phyloP scores from a whole-genome alignment of 2,113 vertebrate genomes.

The Miniopterus natalensis region DNA sequence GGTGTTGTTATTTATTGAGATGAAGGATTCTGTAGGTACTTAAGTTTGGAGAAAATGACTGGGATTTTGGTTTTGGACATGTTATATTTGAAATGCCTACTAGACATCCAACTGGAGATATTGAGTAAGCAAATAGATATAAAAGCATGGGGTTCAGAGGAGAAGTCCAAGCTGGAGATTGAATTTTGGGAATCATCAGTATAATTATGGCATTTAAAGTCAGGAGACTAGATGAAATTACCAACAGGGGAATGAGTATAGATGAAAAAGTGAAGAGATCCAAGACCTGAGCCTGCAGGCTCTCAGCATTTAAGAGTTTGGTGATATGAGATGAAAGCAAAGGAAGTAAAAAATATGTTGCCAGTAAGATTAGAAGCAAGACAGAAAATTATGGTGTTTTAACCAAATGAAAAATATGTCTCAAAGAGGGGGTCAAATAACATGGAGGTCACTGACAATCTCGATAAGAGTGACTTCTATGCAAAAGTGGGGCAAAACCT shows the following conservation, averaged over 20 bases:
- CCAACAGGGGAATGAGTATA: neutral
- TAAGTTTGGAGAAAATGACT: neutral
- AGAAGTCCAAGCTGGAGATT: neutral
- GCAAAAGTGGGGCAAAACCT: neutral
- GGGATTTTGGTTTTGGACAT: neutral
- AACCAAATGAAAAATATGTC: neutral
- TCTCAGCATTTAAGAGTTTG: constrained; percentile 9
- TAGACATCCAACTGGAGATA: neutral
- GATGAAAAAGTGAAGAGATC: neutral
- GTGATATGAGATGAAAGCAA: constrained; percentile 7
- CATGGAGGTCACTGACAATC: neutral
- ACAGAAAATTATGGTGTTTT: neutral
- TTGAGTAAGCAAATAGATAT: neutral
- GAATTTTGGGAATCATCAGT: neutral
- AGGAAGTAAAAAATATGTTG: neutral
- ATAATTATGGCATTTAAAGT: neutral
- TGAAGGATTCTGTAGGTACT: neutral
- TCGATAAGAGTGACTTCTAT: neutral
- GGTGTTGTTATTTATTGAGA: neutral
- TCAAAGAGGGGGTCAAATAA: neutral
- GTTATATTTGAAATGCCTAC: neutral
- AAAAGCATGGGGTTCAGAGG: neutral
- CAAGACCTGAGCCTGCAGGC: neutral
- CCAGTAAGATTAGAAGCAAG: neutral
- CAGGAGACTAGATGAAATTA: neutral